Evolutionary conservation across 2,888 invertebrate genomes (phyloP).

Genomic region (Netelia fuscicornis): DNA sequence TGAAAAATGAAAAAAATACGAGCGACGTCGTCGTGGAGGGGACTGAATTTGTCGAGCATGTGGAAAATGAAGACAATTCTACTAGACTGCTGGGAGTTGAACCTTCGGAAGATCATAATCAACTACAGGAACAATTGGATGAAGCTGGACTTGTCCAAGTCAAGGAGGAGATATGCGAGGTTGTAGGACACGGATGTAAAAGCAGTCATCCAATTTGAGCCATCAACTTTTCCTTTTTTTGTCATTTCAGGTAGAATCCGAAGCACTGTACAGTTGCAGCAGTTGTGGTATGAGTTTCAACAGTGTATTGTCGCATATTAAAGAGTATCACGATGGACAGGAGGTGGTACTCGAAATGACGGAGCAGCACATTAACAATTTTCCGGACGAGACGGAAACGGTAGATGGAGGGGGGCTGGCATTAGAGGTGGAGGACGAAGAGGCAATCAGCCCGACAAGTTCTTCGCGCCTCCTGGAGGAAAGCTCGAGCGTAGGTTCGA

Average conservation of each 20-base stretch:
- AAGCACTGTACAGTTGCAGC: constrained; percentile 88
- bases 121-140: constrained; percentile 74
- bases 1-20: constrained; percentile 70
- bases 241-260: constrained; percentile 73
- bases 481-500: constrained; percentile 15
- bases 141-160: constrained; percentile 75
- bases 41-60: constrained; percentile 73
- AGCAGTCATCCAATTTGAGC: not conserved
- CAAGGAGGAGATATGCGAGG: constrained; percentile 80
- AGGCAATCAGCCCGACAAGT: constrained; percentile 27
- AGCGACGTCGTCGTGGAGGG: constrained; percentile 75
- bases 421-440: constrained; percentile 29
- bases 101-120: constrained; percentile 71
- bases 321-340: constrained; percentile 89
- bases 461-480: constrained; percentile 54
- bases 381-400: constrained; percentile 62
- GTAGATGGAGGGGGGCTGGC: not conserved
- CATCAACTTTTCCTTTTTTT: constrained; percentile 39
- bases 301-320: constrained; percentile 89
- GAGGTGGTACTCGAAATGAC: constrained; percentile 89
- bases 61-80: constrained; percentile 55
- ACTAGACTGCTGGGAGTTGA: constrained; percentile 75
- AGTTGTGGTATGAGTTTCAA: constrained; percentile 88
- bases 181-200: constrained; percentile 33
- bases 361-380: constrained; percentile 77